Conservation (phyloP, 2,113 vertebrate genomes). For the Ginglymostoma cirratum region DNA sequence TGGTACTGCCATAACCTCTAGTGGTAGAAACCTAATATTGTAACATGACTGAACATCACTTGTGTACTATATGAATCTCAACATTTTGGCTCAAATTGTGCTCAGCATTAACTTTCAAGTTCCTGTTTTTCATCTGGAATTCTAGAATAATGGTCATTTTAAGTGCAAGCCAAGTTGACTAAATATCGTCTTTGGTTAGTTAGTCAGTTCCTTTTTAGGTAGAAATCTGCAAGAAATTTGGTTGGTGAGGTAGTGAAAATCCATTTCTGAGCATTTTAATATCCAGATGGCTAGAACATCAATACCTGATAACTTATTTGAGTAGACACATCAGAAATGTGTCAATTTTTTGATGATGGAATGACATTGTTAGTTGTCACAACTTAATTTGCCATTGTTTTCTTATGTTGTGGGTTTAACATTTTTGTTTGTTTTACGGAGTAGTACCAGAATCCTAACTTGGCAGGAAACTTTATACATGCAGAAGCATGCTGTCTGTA, state of each 20-base stretch:
- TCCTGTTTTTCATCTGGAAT: not conserved
- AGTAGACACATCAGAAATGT: not conserved
- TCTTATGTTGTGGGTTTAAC: not conserved
- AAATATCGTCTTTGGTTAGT: not conserved
- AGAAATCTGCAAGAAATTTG: not conserved
- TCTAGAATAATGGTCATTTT: not conserved
- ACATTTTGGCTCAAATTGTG: not conserved
- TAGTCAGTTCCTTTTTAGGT: not conserved
- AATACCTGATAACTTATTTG: not conserved
- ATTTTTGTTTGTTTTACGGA: not conserved
- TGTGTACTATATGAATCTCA: not conserved
- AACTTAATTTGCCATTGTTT: too few species aligned
- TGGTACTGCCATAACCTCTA: conserved; percentile 13
- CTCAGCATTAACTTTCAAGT: not conserved
- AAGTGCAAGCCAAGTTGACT: not conserved
- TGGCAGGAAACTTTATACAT: not conserved
- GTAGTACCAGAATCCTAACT: not conserved
- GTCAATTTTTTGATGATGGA: not conserved
- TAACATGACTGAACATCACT: not conserved
- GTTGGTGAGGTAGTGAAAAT: not conserved
- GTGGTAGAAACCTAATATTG: not conserved
- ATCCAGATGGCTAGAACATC: not conserved
- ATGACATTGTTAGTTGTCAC: not conserved
- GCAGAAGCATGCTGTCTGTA: too few species aligned
- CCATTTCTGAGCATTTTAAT: not conserved